A percentile compares a stretch with the other conserved stretches of the same genome.
Evolutionary conservation across 1,140 invertebrate species (phyloP).

Genomic region (Brachionus calyciflorus): DNA sequence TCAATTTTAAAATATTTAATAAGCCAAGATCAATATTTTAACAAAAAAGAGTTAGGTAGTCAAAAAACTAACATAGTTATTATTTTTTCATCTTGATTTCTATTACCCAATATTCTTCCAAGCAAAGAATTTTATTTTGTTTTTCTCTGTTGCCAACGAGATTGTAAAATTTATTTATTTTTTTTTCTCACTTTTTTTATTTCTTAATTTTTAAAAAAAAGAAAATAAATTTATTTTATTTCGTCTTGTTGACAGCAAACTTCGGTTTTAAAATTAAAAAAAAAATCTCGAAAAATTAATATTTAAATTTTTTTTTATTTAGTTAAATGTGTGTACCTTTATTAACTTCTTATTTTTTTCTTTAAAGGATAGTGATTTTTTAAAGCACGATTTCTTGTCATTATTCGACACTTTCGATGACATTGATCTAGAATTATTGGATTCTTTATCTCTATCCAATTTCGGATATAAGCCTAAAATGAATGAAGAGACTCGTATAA

Average conservation of each 20-base stretch:
- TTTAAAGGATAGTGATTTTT: slow-evolving; percentile 9
- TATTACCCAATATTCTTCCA: too few relatives aligned
- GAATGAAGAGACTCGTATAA: slow-evolving; percentile 30
- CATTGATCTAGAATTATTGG: slow-evolving; percentile 17
- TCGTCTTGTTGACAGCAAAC: not conserved
- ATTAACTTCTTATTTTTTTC: not conserved
- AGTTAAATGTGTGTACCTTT: too few relatives aligned
- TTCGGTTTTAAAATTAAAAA: not conserved
- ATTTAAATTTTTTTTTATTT: not conserved
- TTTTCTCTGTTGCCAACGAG: slow-evolving; percentile 36
- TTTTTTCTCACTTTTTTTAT: not conserved
- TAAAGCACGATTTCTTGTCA: slow-evolving; percentile 44
- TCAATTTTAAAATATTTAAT: too few relatives aligned
- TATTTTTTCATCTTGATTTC: not conserved
- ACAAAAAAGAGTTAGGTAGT: too few relatives aligned
- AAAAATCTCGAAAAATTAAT: not conserved
- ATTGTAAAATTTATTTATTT: not conserved
- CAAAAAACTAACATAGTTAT: too few relatives aligned
- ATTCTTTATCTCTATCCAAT: not conserved
- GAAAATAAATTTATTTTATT: not conserved
- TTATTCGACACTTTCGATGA: slow-evolving; percentile 36
- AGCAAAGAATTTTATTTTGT: not conserved
- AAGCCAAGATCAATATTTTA: too few relatives aligned
- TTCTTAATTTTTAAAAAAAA: not conserved
- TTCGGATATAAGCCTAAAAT: not conserved